Evolutionary conservation across 2,888 invertebrate genomes (phyloP), one percentile per base, ranked within the genome.

Genomic region (Graphium colonna): DNA sequence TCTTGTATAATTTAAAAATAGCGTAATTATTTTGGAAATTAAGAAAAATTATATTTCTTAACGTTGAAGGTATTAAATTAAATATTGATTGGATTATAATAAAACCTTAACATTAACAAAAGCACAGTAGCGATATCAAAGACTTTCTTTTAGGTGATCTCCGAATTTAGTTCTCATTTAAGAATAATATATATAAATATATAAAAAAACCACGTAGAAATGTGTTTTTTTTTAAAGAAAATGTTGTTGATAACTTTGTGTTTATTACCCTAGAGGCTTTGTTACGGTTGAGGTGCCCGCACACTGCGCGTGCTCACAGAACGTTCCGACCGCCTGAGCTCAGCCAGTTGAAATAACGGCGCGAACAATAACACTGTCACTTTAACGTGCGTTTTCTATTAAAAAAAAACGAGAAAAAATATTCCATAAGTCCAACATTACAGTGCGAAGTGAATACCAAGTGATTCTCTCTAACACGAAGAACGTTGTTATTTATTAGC

Each of bases 201-300:
- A n/a, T n/a, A n/a, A n/a, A n/a, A n/a, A n/a, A n/a, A n/a, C n/a
- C n/a, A n/a, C n/a, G n/a, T n/a, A n/a, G n/a, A n/a, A n/a, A 16
- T 5, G 16, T 33, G 12, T 10, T 3, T 15, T 31, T 31, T 44
- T 26, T 26, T 36, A 17, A 1, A 15, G 5, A 21, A 12, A 15
- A 45, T 71, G 73, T 79, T 78, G 75, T 77, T 74, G 72, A 69
- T 75, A 76, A 72, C 69, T 68, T 65, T 64, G 71, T 63, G 71
- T 64, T 70, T 76, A 72, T 62, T 67, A 69, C 83, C 80, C 84
- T 82, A 72, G 77, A 73, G 77, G 73, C 77, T 73, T 72, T 76
- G 84, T 87, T 74, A 84, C 85, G 88, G 77, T 87, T 75, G 85
- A 68, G 74, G 75, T 79, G 69, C 68, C 64, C 65, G n/a, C n/a